These are phyloP conservation scores for Varanus komodoensis DNA, from an alignment of 2,113 vertebrate species.

Conservation along the genomic window DNA sequence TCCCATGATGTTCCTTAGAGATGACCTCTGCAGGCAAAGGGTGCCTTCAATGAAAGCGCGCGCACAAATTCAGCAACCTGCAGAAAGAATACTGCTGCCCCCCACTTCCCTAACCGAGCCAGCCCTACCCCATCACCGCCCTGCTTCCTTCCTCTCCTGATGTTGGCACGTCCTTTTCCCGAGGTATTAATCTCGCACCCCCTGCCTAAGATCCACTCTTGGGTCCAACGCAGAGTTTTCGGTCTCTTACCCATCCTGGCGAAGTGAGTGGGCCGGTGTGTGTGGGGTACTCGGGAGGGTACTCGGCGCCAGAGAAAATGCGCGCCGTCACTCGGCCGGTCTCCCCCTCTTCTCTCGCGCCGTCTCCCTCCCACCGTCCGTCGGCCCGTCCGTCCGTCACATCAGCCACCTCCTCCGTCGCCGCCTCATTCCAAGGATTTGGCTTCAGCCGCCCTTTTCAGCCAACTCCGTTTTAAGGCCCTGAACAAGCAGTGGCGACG, in stretches of 20 bases:
- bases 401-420: conserved; percentile 15
- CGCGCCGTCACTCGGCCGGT: conserved; percentile 5
- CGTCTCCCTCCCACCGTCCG: background rate
- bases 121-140: background rate
- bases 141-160: background rate
- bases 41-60: background rate
- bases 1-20: background rate
- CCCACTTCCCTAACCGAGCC: background rate
- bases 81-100: background rate
- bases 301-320: background rate
- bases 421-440: conserved; percentile 32
- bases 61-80: background rate
- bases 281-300: too few relatives aligned
- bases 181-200: background rate
- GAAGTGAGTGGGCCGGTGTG: background rate
- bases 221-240: background rate
- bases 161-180: background rate
- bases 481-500: background rate
- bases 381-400: background rate
- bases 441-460: conserved; percentile 4
- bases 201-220: background rate
- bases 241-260: conserved; percentile 36
- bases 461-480: background rate
- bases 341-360: background rate
- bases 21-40: background rate